Evolutionary conservation across 2,888 invertebrate species (phyloP).

Genomic region (Bhutanitis thaidina): DNA sequence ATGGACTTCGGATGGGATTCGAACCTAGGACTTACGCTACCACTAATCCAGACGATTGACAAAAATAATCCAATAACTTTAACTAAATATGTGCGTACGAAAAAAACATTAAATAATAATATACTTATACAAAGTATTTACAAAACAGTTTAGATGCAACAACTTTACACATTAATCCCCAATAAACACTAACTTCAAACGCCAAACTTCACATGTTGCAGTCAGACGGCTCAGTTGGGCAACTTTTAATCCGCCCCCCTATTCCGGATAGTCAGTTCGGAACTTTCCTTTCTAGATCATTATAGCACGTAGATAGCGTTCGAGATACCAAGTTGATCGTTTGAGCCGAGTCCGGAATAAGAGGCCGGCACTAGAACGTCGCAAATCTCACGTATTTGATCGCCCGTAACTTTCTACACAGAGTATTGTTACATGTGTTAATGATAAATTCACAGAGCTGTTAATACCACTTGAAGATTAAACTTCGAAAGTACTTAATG

Average conservation of each 20-base stretch:
- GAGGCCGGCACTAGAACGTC: constrained; percentile 44
- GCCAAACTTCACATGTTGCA: constrained; percentile 31
- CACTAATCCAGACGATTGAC: too few species aligned
- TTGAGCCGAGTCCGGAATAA: constrained; percentile 36
- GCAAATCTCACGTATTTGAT: constrained; percentile 73
- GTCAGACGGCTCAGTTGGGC: constrained; percentile 21
- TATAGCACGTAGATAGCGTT: constrained; percentile 18
- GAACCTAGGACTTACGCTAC: too few species aligned
- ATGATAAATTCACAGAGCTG: constrained; percentile 39
- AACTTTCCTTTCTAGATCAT: constrained; percentile 17
- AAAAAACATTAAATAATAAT: too few species aligned
- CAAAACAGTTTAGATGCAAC: constrained; percentile 5
- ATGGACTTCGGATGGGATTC: too few species aligned
- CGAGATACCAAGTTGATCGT: constrained; percentile 29
- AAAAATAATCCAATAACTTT: too few species aligned
- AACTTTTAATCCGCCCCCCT: constrained; percentile 36
- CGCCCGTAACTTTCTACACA: constrained; percentile 49
- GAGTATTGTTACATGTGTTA: constrained; percentile 50
- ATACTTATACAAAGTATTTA: neutral
- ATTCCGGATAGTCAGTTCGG: constrained; percentile 22
- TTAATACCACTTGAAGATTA: neutral
- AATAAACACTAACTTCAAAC: constrained; percentile 27
- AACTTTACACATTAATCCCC: constrained; percentile 5
- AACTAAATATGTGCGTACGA: too few species aligned
- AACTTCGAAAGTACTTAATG: neutral